These are phyloP conservation scores for Mastigias papua DNA, from an alignment of 30 jellyfish, hydroid and myxozoan species.

Conservation along the genomic window DNA sequence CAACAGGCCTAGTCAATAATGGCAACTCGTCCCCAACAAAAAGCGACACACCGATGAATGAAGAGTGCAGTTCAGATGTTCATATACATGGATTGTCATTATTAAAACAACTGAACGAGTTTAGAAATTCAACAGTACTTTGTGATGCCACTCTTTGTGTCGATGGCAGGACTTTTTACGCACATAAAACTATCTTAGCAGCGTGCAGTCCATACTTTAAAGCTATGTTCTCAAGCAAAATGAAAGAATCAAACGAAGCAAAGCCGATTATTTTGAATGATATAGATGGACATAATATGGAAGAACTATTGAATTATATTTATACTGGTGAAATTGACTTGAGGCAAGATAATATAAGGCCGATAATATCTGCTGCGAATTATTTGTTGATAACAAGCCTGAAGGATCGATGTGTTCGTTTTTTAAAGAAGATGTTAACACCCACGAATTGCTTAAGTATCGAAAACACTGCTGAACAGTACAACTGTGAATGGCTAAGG, in stretches of 20 bases:
- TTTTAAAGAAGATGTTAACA: constrained; percentile 82
- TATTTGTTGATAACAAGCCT: constrained; percentile 83
- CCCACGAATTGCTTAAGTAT: constrained; percentile 95
- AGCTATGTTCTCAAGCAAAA: constrained; percentile 91
- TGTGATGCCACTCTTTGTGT: constrained; percentile 98
- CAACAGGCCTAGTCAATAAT: constrained; percentile 53
- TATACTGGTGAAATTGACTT: constrained; percentile 94
- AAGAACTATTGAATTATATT: constrained; percentile 75
- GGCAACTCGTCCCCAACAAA: constrained; percentile 46
- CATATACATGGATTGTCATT: constrained; percentile 74
- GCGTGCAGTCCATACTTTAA: constrained; percentile 97
- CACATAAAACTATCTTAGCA: constrained; percentile 83
- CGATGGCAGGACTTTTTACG: constrained; percentile 92
- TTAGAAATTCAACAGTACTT: constrained; percentile 79
- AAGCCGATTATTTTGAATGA: constrained; percentile 93
- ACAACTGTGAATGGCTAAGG: constrained; percentile 92
- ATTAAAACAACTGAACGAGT: constrained; percentile 81
- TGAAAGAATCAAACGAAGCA: constrained; percentile 76
- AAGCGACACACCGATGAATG: constrained; percentile 45
- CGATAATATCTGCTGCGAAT: constrained; percentile 94
- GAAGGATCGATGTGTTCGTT: constrained; percentile 91
- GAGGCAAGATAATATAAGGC: constrained; percentile 81
- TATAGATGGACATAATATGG: constrained; percentile 88
- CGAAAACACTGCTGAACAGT: constrained; percentile 92
- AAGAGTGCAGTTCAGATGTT: constrained; percentile 48